Conservation (phyloP, 2,888 invertebrate genomes). For the Tryphoninae sp. region DNA sequence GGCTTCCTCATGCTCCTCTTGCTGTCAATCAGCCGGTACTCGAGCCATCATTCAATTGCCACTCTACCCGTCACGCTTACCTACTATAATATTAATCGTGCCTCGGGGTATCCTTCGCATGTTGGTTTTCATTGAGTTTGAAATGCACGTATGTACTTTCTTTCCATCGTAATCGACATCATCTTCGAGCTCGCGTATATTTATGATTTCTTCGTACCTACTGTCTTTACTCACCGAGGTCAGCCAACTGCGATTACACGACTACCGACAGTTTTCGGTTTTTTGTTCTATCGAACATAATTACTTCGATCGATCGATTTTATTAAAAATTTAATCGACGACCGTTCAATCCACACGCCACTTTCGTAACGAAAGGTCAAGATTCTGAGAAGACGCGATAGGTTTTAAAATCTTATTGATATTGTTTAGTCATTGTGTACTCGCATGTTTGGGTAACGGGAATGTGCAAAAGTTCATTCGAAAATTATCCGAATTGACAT, state of each 20-base stretch:
- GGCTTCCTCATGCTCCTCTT: neutral
- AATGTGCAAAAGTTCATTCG: too few relatives aligned
- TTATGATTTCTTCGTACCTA: neutral
- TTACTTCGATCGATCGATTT: too few relatives aligned
- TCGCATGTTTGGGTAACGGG: too few relatives aligned
- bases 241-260: neutral
- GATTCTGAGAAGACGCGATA: too few relatives aligned
- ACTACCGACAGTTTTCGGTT: neutral
- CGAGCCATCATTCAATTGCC: conserved; percentile 18
- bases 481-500: too few relatives aligned
- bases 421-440: too few relatives aligned
- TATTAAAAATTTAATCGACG: too few relatives aligned
- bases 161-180: neutral
- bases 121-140: neutral
- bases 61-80: neutral
- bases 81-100: conserved; percentile 20
- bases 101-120: neutral
- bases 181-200: neutral
- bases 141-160: neutral
- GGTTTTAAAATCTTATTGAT: too few relatives aligned
- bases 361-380: too few relatives aligned
- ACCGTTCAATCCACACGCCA: too few relatives aligned
- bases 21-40: neutral
- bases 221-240: neutral
- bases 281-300: neutral